Percentiles rank a stretch among this genome's conserved stretches.
Conservation (phyloP, 2,888 invertebrate genomes). For the Ectemnius cavifrons region DNA sequence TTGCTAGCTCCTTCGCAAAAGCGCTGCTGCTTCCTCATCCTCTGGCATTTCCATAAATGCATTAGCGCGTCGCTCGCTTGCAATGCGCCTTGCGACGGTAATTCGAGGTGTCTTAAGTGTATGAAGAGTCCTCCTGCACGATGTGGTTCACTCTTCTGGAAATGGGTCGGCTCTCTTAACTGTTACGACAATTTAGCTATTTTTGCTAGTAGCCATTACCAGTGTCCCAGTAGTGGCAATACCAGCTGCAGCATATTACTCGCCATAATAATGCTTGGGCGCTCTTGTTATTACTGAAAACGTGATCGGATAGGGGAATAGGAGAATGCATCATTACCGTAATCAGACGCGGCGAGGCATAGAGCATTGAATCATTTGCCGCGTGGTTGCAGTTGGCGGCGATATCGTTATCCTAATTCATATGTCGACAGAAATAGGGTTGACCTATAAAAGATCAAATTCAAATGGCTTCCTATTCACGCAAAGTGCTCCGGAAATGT, state of each 20-base stretch:
- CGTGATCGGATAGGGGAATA: background rate
- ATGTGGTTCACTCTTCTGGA: conserved; percentile 11
- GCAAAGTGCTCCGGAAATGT: background rate
- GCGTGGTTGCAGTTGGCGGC: background rate
- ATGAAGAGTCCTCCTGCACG: background rate
- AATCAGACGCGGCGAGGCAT: background rate
- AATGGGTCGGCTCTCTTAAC: conserved; percentile 32
- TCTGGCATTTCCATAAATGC: too few relatives aligned
- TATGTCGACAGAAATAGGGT: background rate
- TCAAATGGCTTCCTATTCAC: background rate
- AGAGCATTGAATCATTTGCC: conserved; percentile 1
- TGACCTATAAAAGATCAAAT: background rate
- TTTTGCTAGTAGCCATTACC: conserved; percentile 26
- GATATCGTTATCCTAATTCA: conserved; percentile 1
- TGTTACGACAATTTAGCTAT: conserved; percentile 35
- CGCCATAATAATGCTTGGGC: background rate
- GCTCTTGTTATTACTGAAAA: conserved; percentile 21
- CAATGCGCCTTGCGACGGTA: conserved; percentile 11
- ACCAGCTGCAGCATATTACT: conserved; percentile 10
- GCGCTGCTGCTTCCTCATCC: too few relatives aligned
- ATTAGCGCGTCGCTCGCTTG: too few relatives aligned
- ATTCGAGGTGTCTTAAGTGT: conserved; percentile 8
- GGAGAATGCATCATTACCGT: conserved; percentile 12
- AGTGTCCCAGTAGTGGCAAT: background rate
- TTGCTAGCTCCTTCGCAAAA: too few relatives aligned